phyloP scores from a whole-genome alignment of 2,113 vertebrate species.

The Neomonachus schauinslandi region DNA sequence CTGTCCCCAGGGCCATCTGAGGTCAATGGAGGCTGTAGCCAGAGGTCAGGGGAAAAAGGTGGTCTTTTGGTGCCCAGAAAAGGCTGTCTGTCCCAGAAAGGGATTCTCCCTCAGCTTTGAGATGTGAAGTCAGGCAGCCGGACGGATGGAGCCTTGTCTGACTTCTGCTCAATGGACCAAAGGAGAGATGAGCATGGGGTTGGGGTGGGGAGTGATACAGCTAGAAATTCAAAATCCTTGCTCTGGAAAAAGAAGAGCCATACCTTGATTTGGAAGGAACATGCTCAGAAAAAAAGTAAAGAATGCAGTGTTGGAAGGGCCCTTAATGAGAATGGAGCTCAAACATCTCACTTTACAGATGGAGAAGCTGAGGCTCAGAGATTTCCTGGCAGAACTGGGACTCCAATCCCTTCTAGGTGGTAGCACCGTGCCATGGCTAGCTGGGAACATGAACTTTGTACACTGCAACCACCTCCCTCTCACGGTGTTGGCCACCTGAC shows the following conservation, averaged over 20 bases:
- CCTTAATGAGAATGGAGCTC: not conserved
- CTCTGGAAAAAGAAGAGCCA: not conserved
- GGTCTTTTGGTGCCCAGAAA: not conserved
- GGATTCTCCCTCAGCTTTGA: not conserved
- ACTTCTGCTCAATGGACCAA: not conserved
- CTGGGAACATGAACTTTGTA: not conserved
- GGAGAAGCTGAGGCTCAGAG: not conserved
- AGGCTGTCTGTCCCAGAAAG: not conserved
- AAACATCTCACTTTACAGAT: not conserved
- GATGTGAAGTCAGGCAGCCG: not conserved
- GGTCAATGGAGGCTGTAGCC: too few relatives aligned
- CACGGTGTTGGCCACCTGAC: not conserved
- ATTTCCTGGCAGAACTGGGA: not conserved
- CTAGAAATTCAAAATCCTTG: not conserved
- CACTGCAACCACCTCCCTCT: not conserved
- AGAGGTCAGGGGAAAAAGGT: not conserved
- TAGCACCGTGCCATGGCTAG: fast-evolving
- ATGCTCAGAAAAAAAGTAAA: not conserved
- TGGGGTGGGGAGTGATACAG: not conserved
- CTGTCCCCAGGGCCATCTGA: not conserved
- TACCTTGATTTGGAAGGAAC: not conserved
- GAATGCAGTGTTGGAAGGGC: not conserved
- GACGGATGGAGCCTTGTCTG: not conserved
- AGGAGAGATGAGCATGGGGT: too few relatives aligned
- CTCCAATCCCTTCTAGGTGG: not conserved